Conservation (phyloP, 2,888 invertebrate species). For the Platycnemis pennipes region DNA sequence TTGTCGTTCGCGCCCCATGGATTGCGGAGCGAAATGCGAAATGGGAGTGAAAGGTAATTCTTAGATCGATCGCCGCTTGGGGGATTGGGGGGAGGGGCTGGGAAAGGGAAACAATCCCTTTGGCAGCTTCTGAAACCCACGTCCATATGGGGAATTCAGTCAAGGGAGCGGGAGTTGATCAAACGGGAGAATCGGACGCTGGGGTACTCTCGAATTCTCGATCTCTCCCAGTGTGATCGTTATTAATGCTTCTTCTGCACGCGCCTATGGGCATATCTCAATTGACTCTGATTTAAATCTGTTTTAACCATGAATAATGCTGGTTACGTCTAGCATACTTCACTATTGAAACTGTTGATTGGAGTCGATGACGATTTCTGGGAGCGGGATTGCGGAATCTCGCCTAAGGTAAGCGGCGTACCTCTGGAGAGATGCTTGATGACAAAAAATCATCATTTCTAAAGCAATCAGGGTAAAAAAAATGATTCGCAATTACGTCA, state of each 20-base stretch:
- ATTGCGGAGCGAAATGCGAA: background rate
- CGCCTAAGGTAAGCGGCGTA: background rate
- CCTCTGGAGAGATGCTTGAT: background rate
- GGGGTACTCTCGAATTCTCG: background rate
- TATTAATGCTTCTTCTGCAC: background rate
- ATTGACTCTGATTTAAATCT: background rate
- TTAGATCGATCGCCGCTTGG: background rate
- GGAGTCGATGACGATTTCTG: background rate
- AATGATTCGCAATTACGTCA: too few species aligned
- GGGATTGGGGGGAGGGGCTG: background rate
- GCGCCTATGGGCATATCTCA: background rate
- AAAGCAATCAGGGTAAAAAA: background rate
- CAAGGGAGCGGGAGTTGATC: background rate
- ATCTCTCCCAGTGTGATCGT: background rate
- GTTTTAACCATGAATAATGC: background rate
- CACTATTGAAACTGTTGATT: background rate
- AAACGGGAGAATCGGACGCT: background rate
- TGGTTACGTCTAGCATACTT: background rate
- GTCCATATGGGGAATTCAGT: background rate
- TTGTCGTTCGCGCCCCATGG: background rate
- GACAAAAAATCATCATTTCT: too few species aligned
- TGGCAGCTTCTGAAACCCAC: slow-evolving; percentile 17
- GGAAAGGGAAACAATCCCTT: background rate
- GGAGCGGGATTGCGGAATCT: background rate
- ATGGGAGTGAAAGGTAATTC: background rate